Conservation (phyloP, 2,797 vertebrate genomes). For the Chloroceryle inda region DNA sequence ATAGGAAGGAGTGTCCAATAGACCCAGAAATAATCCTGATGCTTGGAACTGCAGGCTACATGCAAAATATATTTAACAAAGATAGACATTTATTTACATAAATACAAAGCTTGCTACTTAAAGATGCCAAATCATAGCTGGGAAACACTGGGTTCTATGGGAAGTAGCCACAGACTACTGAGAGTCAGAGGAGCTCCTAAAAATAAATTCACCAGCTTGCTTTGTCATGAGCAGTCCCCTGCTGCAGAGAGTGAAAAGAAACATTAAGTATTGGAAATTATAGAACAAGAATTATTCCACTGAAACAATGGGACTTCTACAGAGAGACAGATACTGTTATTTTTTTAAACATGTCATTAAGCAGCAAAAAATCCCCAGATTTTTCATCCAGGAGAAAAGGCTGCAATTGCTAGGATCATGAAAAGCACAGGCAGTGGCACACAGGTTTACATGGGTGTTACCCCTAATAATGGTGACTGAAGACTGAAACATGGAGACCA, state of each 20-base stretch:
- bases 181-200: neutral
- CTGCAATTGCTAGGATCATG: neutral
- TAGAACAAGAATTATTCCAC: neutral
- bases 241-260: neutral
- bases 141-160: neutral
- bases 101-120: neutral
- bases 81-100: neutral
- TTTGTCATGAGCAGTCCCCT: neutral
- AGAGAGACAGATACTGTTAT: too few relatives aligned
- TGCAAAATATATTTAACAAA: neutral
- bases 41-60: neutral
- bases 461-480: neutral
- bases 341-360: neutral
- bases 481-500: neutral
- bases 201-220: neutral
- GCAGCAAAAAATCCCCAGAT: neutral
- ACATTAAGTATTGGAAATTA: neutral
- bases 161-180: neutral
- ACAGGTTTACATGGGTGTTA: neutral
- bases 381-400: neutral
- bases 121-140: neutral
- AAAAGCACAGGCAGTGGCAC: neutral
- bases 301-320: neutral
- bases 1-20: neutral
- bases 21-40: neutral